phyloP scores from a whole-genome alignment of 2,888 invertebrate species.

The Drosophila recens region DNA sequence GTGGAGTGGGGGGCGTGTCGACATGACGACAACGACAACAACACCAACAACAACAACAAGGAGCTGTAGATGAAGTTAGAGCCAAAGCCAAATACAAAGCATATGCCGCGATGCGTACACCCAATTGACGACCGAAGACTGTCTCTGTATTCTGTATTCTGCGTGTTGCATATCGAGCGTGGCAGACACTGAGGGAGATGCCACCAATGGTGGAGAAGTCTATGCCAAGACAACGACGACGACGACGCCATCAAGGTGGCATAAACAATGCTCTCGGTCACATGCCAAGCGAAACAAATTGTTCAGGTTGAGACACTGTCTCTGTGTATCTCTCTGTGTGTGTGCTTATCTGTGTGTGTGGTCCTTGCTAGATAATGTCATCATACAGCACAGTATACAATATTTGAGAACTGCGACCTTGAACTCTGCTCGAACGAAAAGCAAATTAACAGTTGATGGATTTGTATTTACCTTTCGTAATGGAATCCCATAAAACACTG shows the following conservation, averaged over 20 bases:
- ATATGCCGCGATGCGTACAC: constrained; percentile 75
- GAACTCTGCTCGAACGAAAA: constrained; percentile 14
- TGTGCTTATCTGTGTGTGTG: constrained; percentile 2
- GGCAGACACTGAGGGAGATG: constrained; percentile 36
- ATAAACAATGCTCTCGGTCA: constrained; percentile 53
- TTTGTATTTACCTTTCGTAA: constrained; percentile 38
- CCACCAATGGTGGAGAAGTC: constrained; percentile 42
- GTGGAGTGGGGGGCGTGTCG: constrained; percentile 13
- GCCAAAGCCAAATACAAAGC: constrained; percentile 55
- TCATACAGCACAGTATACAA: constrained; percentile 39
- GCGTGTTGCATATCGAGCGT: constrained; percentile 56
- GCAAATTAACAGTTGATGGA: constrained; percentile 31
- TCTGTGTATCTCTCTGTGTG: not conserved
- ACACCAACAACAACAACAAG: constrained; percentile 29
- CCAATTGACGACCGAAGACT: constrained; percentile 36
- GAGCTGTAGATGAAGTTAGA: constrained; percentile 43
- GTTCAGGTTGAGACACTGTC: constrained; percentile 38
- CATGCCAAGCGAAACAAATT: constrained; percentile 65
- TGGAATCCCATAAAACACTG: constrained; percentile 18
- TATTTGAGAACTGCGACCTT: constrained; percentile 44
- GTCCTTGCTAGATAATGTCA: constrained; percentile 58
- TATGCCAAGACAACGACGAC: constrained; percentile 31
- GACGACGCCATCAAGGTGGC: constrained; percentile 39
- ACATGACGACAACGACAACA: constrained; percentile 38
- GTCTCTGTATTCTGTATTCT: constrained; percentile 18